Conservation (phyloP, 2,797 vertebrate genomes). For the Bovichtus diacanthus region DNA sequence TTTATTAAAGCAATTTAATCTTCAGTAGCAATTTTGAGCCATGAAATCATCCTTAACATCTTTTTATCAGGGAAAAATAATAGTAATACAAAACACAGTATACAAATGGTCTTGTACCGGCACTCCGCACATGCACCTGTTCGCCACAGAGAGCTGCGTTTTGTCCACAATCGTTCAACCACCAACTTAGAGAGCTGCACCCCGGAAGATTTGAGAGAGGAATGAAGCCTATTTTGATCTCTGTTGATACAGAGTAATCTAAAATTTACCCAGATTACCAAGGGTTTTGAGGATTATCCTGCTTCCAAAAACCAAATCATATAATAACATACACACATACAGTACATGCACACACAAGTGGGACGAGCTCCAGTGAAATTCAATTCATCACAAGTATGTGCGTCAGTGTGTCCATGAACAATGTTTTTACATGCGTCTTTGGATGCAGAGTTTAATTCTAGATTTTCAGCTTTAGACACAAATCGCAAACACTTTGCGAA, state of each 20-base stretch:
- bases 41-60: not conserved
- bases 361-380: slow-evolving; percentile 15
- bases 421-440: not conserved
- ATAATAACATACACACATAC: slow-evolving; percentile 57
- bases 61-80: not conserved
- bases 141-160: slow-evolving; percentile 16
- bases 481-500: slow-evolving; percentile 44
- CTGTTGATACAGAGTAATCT: slow-evolving; percentile 68
- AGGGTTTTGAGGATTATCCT: slow-evolving; percentile 70
- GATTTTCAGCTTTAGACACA: slow-evolving; percentile 50
- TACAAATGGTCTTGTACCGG: not conserved
- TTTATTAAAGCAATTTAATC: not conserved
- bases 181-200: slow-evolving; percentile 19
- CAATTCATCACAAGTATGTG: not conserved
- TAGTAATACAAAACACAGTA: not conserved
- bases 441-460: slow-evolving; percentile 41
- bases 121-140: slow-evolving; percentile 1
- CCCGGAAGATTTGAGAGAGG: slow-evolving; percentile 37
- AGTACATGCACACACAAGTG: slow-evolving; percentile 53
- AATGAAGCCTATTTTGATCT: slow-evolving; percentile 66
- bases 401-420: not conserved
- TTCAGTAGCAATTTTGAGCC: not conserved
- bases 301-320: slow-evolving; percentile 66
- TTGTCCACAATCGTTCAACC: slow-evolving; percentile 16
- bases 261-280: slow-evolving; percentile 74